These are phyloP conservation scores for Aix galericulata DNA, from an alignment of 2,113 vertebrate species.

Conservation along the genomic window DNA sequence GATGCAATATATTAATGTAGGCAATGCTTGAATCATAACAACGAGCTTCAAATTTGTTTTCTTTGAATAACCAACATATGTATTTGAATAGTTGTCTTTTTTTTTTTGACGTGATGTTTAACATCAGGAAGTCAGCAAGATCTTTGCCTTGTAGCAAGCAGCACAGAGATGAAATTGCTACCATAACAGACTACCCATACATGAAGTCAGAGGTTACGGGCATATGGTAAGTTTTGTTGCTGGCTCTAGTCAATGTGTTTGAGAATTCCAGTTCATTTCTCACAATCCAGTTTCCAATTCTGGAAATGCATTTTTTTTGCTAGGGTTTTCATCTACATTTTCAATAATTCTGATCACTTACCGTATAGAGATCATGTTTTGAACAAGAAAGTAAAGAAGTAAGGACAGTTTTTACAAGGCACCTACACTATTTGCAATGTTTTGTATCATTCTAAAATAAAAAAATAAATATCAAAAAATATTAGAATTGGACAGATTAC, in stretches of 20 bases:
- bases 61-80: slow-evolving; percentile 2
- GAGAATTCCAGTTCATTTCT: background rate
- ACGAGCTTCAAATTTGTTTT: slow-evolving; percentile 45
- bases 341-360: background rate
- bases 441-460: background rate
- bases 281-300: background rate
- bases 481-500: background rate
- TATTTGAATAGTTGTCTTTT: background rate
- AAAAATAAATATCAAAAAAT: background rate
- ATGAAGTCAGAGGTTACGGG: background rate
- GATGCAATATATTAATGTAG: slow-evolving; percentile 31
- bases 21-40: slow-evolving; percentile 33
- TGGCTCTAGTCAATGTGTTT: background rate
- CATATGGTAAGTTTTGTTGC: background rate
- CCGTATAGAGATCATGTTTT: background rate
- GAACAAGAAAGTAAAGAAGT: background rate
- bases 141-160: background rate
- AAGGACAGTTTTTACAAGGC: background rate
- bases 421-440: background rate
- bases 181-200: background rate
- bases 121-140: background rate
- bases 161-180: background rate
- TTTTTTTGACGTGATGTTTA: slow-evolving; percentile 22
- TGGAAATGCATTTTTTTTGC: background rate
- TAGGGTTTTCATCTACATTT: background rate